Conservation (phyloP, 2,888 invertebrate species). For the Eristalis intricaria region DNA sequence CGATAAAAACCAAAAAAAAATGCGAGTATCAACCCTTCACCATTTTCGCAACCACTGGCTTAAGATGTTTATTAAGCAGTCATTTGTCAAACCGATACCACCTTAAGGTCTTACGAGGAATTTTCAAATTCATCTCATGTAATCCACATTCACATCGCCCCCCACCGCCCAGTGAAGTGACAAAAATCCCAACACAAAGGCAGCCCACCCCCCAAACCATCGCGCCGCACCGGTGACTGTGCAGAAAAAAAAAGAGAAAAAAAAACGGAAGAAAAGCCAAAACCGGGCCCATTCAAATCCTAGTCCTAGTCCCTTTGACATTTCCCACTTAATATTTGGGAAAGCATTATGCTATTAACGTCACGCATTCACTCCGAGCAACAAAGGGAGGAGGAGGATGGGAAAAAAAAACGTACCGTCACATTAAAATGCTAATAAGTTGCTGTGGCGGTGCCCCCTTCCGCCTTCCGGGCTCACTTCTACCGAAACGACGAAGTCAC, state of each 20-base stretch:
- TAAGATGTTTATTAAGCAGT: constrained; percentile 22
- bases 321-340: constrained; percentile 35
- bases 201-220: neutral
- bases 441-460: neutral
- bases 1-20: neutral
- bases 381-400: neutral
- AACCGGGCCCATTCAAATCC: constrained; percentile 20
- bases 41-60: neutral
- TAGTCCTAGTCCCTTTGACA: constrained; percentile 26
- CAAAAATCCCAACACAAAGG: constrained; percentile 8
- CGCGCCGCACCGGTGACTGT: neutral
- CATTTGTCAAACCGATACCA: constrained; percentile 30
- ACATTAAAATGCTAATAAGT: constrained; percentile 69
- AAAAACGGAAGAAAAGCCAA: too few relatives aligned
- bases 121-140: constrained; percentile 53
- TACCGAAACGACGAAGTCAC: constrained; percentile 1
- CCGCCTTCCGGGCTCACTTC: constrained; percentile 3
- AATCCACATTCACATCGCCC: constrained; percentile 32
- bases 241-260: constrained; percentile 2
- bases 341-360: constrained; percentile 44
- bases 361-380: constrained; percentile 28
- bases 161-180: neutral
- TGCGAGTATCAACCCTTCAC: neutral
- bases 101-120: constrained; percentile 5
- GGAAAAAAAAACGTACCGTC: constrained; percentile 23